Percentiles rank a stretch among this genome's conserved stretches.
Evolutionary conservation across 2,797 vertebrate species (phyloP).

Genomic region (Mycteria americana): DNA sequence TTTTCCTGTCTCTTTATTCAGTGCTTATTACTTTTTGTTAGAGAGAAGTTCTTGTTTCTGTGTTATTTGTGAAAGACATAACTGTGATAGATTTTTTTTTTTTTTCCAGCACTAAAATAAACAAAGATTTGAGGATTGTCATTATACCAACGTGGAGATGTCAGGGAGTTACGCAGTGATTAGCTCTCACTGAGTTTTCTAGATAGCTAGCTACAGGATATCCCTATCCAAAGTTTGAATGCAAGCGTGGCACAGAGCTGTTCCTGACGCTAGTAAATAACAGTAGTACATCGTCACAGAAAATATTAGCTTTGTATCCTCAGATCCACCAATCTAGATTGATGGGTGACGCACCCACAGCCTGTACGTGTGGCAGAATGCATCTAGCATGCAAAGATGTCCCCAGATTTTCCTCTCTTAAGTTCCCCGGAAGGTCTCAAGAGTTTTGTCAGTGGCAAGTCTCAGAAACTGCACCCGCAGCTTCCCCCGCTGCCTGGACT

Average conservation of each 20-base stretch:
- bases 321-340: constrained; percentile 53
- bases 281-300: background rate
- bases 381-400: background rate
- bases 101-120: background rate
- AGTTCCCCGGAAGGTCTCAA: background rate
- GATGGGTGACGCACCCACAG: background rate
- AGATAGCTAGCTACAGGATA: background rate
- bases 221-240: background rate
- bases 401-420: background rate
- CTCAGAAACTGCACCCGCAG: background rate
- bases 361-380: background rate
- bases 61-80: background rate
- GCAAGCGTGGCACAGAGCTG: background rate
- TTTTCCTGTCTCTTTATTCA: constrained; percentile 31
- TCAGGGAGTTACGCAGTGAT: background rate
- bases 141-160: background rate
- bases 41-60: background rate
- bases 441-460: background rate
- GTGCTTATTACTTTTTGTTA: constrained; percentile 4
- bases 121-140: background rate
- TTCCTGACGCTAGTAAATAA: background rate
- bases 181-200: background rate
- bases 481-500: background rate
- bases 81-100: background rate
- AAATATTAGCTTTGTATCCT: constrained; percentile 43